phyloP scores from a whole-genome alignment of 1,140 invertebrate genomes.

The Drosophila ficusphila region DNA sequence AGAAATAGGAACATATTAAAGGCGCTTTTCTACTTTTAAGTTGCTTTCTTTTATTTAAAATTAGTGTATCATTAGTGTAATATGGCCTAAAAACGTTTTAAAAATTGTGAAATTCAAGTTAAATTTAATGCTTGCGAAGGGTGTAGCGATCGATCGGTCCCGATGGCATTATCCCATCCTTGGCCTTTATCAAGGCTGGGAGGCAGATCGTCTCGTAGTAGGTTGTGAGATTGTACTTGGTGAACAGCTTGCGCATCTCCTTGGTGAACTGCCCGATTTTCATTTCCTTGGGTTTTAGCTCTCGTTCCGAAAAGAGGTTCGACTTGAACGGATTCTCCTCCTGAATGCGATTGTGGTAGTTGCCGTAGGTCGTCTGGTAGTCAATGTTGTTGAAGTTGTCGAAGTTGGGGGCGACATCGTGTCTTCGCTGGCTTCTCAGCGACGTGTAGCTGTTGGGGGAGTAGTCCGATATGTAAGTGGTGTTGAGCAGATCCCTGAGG shows the following conservation, averaged over 20 bases:
- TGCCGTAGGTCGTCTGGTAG: slow-evolving; percentile 64
- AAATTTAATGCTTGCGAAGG: slow-evolving; percentile 34
- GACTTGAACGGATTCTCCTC: slow-evolving; percentile 24
- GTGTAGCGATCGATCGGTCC: slow-evolving; percentile 67
- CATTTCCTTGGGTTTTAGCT: slow-evolving; percentile 11
- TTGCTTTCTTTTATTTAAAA: too few relatives aligned
- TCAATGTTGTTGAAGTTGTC: slow-evolving; percentile 2
- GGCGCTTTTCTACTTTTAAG: too few relatives aligned
- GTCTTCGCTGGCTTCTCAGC: slow-evolving; percentile 15
- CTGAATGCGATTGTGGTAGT: slow-evolving; percentile 60
- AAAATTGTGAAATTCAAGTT: neutral
- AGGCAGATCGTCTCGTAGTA: slow-evolving; percentile 64
- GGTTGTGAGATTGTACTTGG: slow-evolving; percentile 58
- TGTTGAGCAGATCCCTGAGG: slow-evolving; percentile 43
- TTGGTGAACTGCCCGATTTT: slow-evolving; percentile 22
- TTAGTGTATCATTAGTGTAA: too few relatives aligned
- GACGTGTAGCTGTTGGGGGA: slow-evolving; percentile 51
- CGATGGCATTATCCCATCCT: slow-evolving; percentile 62
- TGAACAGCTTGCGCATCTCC: slow-evolving; percentile 64
- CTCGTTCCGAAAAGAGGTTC: slow-evolving; percentile 1
- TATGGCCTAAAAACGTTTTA: too few relatives aligned
- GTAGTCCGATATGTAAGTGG: slow-evolving; percentile 55
- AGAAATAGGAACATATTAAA: too few relatives aligned
- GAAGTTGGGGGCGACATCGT: too few relatives aligned
- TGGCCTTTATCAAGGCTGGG: slow-evolving; percentile 59